Percentiles rank a stretch among this genome's conserved stretches.
These are phyloP conservation scores for Pseudococcus longispinus DNA, from an alignment of 2,888 invertebrate genomes.

Conservation along the genomic window DNA sequence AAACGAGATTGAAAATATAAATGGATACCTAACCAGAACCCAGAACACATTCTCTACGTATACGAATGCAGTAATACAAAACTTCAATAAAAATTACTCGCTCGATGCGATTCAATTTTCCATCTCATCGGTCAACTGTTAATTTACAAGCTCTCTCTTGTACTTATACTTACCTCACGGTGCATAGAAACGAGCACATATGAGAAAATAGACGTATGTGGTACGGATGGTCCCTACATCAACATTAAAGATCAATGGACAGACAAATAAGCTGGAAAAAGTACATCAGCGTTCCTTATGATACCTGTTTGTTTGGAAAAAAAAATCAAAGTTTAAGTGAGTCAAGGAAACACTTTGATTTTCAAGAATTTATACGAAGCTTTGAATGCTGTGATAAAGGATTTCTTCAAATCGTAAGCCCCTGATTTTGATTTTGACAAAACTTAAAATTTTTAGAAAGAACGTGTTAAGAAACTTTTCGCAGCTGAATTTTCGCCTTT, in stretches of 20 bases:
- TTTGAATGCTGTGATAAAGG: no score
- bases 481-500: no score
- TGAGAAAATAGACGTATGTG: background rate
- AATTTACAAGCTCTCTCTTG: background rate
- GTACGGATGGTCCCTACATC: background rate
- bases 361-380: no score
- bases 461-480: no score
- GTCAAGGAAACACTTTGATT: no score
- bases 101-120: slow-evolving; percentile 1
- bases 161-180: background rate
- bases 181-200: background rate
- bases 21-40: slow-evolving; percentile 2
- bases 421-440: no score
- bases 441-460: no score
- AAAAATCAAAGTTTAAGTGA: background rate
- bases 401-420: no score
- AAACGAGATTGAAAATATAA: slow-evolving; percentile 15
- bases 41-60: background rate
- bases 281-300: background rate
- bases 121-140: background rate
- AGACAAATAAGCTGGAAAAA: background rate
- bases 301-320: background rate
- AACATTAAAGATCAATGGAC: background rate
- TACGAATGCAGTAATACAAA: background rate
- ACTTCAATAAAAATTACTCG: slow-evolving; percentile 9